phyloP scores from a whole-genome alignment of 2,797 vertebrate species.

The Halcyon smyrnensis region DNA sequence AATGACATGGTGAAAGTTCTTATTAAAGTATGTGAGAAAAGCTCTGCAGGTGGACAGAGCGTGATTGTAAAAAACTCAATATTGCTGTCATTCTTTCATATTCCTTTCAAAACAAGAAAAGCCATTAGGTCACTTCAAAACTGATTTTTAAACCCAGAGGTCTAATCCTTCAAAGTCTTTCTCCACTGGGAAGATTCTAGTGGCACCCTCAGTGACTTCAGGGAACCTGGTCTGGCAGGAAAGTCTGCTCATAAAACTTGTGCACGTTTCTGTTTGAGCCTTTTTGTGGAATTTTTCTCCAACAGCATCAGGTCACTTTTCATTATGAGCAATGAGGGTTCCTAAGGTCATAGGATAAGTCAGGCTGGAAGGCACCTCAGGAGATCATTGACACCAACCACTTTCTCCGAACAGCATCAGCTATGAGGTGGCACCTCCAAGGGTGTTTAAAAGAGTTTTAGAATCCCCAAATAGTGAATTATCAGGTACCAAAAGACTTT shows the following conservation, averaged over 20 bases:
- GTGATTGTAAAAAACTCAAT: slow-evolving; percentile 55
- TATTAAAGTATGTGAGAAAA: slow-evolving; percentile 63
- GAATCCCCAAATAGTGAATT: not conserved
- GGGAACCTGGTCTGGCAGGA: not conserved
- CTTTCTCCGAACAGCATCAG: not conserved
- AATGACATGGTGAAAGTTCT: slow-evolving; percentile 75
- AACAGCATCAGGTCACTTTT: not conserved
- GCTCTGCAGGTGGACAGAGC: slow-evolving; percentile 73
- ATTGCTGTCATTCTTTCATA: slow-evolving; percentile 55
- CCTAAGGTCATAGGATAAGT: not conserved
- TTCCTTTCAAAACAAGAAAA: slow-evolving; percentile 49
- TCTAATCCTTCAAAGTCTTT: not conserved
- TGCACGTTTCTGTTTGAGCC: not conserved
- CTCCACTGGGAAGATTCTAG: not conserved
- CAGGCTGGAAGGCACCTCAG: not conserved
- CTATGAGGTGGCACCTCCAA: not conserved
- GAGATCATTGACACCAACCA: accelerated
- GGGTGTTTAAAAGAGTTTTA: not conserved
- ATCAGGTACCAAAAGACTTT: not conserved
- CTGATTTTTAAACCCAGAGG: not conserved
- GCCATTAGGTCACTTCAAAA: slow-evolving; percentile 31
- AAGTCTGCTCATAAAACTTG: accelerated
- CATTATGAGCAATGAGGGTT: not conserved
- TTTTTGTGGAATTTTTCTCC: not conserved
- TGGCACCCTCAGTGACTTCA: not conserved